Conservation (phyloP, 1,140 invertebrate genomes). For the Drosophila hydei region DNA sequence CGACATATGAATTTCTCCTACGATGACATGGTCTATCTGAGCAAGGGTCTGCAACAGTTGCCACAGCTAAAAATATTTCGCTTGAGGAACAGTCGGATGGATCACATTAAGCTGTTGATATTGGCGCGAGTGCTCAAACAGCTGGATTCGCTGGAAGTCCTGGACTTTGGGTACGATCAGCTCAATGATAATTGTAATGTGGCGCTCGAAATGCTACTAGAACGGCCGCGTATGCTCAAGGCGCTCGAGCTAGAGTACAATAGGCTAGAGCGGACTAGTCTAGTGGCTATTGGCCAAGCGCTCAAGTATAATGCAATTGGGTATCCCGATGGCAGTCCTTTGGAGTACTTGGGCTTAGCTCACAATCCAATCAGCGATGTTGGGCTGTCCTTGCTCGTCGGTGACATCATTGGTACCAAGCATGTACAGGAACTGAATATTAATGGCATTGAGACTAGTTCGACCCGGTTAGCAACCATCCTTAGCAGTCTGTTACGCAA, state of each 20-base stretch:
- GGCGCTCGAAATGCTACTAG: constrained; percentile 46
- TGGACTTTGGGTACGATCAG: constrained; percentile 69
- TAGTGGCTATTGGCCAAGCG: constrained; percentile 42
- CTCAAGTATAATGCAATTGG: constrained; percentile 8
- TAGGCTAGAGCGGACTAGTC: constrained; percentile 7
- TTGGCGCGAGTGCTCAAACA: constrained; percentile 34
- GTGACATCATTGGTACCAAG: constrained; percentile 36
- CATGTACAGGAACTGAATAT: constrained; percentile 57
- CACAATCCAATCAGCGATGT: constrained; percentile 44
- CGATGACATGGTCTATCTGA: constrained; percentile 55
- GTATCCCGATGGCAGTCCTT: not conserved
- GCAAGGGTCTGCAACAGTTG: constrained; percentile 42
- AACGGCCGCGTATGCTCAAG: constrained; percentile 30
- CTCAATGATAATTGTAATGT: constrained; percentile 58
- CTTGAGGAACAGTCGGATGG: constrained; percentile 65
- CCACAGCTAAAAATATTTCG: constrained; percentile 61
- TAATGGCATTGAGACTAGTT: constrained; percentile 12
- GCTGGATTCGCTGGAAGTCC: constrained; percentile 40
- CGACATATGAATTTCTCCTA: constrained; percentile 65
- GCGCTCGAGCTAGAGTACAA: constrained; percentile 66
- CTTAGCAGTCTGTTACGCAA: constrained; percentile 36
- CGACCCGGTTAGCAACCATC: not conserved
- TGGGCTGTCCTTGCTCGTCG: constrained; percentile 31
- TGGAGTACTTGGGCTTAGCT: constrained; percentile 66
- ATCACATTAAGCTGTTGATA: constrained; percentile 51